A percentile compares a stretch with the other conserved stretches of the same genome.
phyloP scores from a whole-genome alignment of 2,113 vertebrate genomes.

The Petrocephalus microphthalmus region DNA sequence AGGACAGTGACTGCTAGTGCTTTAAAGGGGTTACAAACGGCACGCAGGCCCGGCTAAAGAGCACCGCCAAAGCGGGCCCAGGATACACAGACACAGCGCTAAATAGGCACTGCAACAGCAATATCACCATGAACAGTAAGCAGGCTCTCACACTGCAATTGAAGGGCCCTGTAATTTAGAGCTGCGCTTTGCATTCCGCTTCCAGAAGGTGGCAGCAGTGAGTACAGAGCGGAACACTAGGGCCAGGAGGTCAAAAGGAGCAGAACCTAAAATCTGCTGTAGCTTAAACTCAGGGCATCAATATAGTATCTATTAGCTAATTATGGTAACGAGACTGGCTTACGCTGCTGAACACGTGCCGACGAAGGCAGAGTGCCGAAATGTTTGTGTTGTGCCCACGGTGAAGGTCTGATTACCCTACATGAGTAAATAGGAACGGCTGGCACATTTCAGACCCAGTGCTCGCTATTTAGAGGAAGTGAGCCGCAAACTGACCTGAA shows the following conservation, averaged over 20 bases:
- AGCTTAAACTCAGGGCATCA: background rate
- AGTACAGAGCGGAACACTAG: background rate
- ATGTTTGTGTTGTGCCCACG: background rate
- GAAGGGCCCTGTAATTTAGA: background rate
- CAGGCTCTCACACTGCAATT: background rate
- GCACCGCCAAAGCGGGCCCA: no score
- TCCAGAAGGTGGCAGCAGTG: background rate
- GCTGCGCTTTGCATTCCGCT: background rate
- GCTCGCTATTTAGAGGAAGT: background rate
- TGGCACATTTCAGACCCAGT: background rate
- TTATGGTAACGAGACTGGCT: background rate
- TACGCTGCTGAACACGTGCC: background rate
- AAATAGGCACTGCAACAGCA: background rate
- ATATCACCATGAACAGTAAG: background rate
- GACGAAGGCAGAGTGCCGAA: background rate
- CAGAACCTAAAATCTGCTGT: background rate
- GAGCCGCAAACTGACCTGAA: conserved; percentile 71
- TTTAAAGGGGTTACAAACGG: background rate
- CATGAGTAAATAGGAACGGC: no score
- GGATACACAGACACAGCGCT: background rate
- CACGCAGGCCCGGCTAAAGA: background rate
- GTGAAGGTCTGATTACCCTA: background rate
- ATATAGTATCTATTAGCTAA: background rate
- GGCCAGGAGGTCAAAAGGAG: background rate
- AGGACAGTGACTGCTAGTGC: background rate